Evolutionary conservation across 2,797 vertebrate genomes (phyloP).

Genomic region (Pseudocheirus occidentalis): DNA sequence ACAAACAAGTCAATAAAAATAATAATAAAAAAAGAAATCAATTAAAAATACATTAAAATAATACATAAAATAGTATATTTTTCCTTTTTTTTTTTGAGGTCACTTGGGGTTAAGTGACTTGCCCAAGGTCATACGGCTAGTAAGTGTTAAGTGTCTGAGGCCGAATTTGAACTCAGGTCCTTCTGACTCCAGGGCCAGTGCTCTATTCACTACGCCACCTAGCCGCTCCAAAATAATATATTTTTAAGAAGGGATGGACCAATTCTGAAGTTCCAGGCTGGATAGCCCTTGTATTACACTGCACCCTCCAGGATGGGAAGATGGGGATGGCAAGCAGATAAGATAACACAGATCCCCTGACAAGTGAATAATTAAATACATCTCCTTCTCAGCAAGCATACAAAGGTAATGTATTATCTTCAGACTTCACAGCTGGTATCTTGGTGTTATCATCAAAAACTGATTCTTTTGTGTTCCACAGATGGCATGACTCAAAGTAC

Average conservation of each 20-base stretch:
- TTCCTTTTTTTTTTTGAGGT: too few species aligned
- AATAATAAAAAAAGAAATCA: too few species aligned
- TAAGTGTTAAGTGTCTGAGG: too few species aligned
- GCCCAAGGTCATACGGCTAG: too few species aligned
- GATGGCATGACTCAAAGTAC: neutral
- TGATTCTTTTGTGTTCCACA: conserved; percentile 1
- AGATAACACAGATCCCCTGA: neutral
- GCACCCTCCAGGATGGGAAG: neutral
- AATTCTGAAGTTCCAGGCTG: neutral
- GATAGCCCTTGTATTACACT: neutral
- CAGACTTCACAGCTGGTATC: neutral
- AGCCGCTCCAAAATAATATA: neutral
- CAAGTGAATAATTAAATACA: neutral
- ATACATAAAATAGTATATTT: neutral
- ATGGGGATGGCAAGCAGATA: neutral
- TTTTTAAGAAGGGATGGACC: neutral
- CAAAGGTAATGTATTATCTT: conserved; percentile 5
- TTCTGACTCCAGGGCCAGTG: too few species aligned
- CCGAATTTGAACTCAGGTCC: too few species aligned
- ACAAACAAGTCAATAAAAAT: too few species aligned
- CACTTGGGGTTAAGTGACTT: too few species aligned
- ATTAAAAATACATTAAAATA: neutral
- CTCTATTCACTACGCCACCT: too few species aligned
- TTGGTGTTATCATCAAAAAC: neutral
- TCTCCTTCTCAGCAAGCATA: conserved; percentile 10